A percentile compares a stretch with the other conserved stretches of the same genome.
phyloP scores from a whole-genome alignment of 1,140 invertebrate genomes.

The Drosophila sp. region DNA sequence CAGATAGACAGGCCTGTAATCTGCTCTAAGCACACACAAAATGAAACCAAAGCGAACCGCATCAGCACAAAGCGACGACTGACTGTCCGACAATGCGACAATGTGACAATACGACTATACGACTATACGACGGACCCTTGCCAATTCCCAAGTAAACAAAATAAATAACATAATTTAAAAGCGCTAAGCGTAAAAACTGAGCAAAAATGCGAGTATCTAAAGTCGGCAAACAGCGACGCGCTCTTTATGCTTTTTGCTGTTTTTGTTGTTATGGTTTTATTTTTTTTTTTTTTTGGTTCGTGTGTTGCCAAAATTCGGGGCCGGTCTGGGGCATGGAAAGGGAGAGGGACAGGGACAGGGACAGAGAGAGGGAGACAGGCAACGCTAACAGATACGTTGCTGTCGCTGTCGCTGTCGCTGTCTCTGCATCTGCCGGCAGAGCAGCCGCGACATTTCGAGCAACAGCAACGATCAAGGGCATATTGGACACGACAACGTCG shows the following conservation, averaged over 20 bases:
- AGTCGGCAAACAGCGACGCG: constrained; percentile 34
- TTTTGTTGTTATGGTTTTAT: constrained; percentile 26
- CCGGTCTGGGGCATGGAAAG: constrained; percentile 35
- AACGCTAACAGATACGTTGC: constrained; percentile 66
- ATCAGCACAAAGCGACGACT: constrained; percentile 36
- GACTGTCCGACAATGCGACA: constrained; percentile 36
- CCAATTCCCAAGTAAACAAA: constrained; percentile 71
- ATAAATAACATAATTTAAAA: constrained; percentile 61
- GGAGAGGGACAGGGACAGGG: constrained; percentile 36
- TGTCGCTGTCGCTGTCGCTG: no score
- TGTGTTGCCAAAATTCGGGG: constrained; percentile 68
- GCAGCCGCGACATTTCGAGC: constrained; percentile 66
- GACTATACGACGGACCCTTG: no score
- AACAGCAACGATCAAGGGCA: constrained; percentile 75
- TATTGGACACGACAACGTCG: constrained; percentile 68
- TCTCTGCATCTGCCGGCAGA: constrained; percentile 24
- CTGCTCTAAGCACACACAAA: constrained; percentile 44
- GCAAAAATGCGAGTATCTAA: constrained; percentile 55
- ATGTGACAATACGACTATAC: no score
- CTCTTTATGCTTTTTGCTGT: constrained; percentile 55
- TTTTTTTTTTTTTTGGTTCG: constrained; percentile 35
- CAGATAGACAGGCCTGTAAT: constrained; percentile 51
- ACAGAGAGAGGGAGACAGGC: constrained; percentile 50
- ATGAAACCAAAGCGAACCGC: constrained; percentile 42
- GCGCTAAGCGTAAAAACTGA: constrained; percentile 58